Evolutionary conservation across 2,888 invertebrate genomes (phyloP), one percentile per base, ranked within the genome.

Genomic region (Caenorhabditis macrosperma): DNA sequence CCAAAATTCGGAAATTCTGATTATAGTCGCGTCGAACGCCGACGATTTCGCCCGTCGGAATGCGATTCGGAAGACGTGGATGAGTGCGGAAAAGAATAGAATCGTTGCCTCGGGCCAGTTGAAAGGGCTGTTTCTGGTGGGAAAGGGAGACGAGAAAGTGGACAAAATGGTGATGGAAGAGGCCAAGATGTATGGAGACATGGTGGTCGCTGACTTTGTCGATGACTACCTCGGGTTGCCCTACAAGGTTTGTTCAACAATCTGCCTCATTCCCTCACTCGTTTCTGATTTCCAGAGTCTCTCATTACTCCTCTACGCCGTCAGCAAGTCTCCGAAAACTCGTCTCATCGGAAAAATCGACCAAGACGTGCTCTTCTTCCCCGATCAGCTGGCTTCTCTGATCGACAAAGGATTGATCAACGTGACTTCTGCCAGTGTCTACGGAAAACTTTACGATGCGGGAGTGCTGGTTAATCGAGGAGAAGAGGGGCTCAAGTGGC

Each of bases 291-390:
- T 67, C 9, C 44, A 68, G 59, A 59, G 26, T 10, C 48, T 68
- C 24, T 59, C 68, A 6, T 12, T 50, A 1, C 50, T 68, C 0
- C 41, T 67, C 6, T 67, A 20, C 17, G 67, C 59, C 2, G 33
- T 33, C 0, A 54, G n/a, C 28, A 46, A 55, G 12, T 44, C 24
- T n/a, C 46, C 55, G 0, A 10, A 20, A 7, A 24, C 46, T 2
- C 55, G 55, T n/a, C 33, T 67, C n/a, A 67, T 67, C 17, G 67
- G 67, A 22, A 67, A 67, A 46, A 67, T 67, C 28, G 67, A 67
- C 17, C 54, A 67, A n/a, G 67, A 67, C 30, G 67, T 67, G 15
- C 22, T 57, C 12, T 55, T 67, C 41, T 67, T 46, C 33, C 67
- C 67, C 5, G 67, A 67, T 30, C 33, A 46, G 22, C 20, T 67